These are phyloP conservation scores for Anabas testudineus DNA, from an alignment of 2,797 vertebrate species.

Conservation along the genomic window DNA sequence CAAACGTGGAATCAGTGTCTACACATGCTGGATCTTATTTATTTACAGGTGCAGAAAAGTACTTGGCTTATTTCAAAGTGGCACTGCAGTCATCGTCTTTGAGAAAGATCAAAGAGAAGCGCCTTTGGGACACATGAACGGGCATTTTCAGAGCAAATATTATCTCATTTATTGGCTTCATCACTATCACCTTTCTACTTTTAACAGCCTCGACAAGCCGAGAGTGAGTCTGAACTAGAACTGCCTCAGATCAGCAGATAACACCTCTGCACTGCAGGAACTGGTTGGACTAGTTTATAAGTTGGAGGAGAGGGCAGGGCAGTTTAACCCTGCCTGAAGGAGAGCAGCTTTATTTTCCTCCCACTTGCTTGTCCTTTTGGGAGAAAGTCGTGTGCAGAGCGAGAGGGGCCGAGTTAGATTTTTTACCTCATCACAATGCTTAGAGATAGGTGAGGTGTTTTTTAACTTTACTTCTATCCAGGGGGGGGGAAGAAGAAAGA, in stretches of 20 bases:
- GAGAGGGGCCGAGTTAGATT: constrained; percentile 48
- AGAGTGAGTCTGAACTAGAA: constrained; percentile 72
- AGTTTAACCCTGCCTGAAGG: constrained; percentile 77
- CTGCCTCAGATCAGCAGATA: constrained; percentile 78
- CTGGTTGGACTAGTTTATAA: constrained; percentile 85
- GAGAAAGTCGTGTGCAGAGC: constrained; percentile 54
- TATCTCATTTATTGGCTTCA: constrained; percentile 30
- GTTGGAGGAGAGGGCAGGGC: constrained; percentile 81
- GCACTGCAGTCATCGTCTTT: neutral
- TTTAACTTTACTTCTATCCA: constrained; percentile 32
- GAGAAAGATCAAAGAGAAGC: constrained; percentile 10
- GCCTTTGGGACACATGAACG: neutral
- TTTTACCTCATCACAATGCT: constrained; percentile 49
- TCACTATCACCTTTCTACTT: constrained; percentile 47
- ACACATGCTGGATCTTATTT: constrained; percentile 22
- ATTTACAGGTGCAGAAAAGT: constrained; percentile 5
- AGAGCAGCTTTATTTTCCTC: constrained; percentile 63
- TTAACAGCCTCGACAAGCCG: constrained; percentile 64
- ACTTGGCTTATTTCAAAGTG: neutral
- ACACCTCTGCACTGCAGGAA: constrained; percentile 73
- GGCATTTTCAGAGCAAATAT: constrained; percentile 13
- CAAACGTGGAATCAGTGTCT: constrained; percentile 23
- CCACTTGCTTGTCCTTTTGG: constrained; percentile 56
- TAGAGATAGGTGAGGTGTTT: constrained; percentile 62
- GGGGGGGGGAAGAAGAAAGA: constrained; percentile 23